Percentiles rank a stretch among this genome's conserved stretches.
Evolutionary conservation across 2,888 invertebrate genomes (phyloP).

Genomic region (Drosophila koepferae): DNA sequence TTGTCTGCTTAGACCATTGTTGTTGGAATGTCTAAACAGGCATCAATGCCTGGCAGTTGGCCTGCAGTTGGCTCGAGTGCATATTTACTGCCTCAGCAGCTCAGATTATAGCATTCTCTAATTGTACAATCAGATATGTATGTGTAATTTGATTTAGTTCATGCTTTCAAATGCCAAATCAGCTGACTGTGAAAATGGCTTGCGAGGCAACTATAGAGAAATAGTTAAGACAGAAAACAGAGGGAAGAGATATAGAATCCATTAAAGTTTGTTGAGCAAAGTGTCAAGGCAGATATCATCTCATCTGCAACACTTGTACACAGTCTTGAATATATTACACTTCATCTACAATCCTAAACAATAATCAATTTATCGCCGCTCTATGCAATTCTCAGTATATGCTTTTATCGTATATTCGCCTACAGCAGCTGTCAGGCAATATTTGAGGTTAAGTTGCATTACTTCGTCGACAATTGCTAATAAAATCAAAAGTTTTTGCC

Average conservation of each 20-base stretch:
- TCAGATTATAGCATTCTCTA: conserved; percentile 20
- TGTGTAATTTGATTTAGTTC: conserved; percentile 25
- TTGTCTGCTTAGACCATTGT: conserved; percentile 24
- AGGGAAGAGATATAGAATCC: not conserved
- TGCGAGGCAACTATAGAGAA: not conserved
- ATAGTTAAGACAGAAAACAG: too few species aligned
- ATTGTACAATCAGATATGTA: conserved; percentile 35
- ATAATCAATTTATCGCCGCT: not conserved
- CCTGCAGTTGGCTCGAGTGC: not conserved
- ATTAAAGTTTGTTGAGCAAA: not conserved
- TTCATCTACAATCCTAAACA: not conserved
- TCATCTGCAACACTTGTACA: not conserved
- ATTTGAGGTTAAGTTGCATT: conserved; percentile 55
- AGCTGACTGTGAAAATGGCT: conserved; percentile 18
- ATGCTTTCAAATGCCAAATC: conserved; percentile 10
- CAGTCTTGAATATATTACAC: not conserved
- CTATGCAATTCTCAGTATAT: conserved; percentile 34
- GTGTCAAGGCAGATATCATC: too few species aligned
- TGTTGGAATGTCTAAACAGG: conserved; percentile 17
- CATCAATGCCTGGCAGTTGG: conserved; percentile 1
- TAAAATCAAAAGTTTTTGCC: conserved; percentile 73
- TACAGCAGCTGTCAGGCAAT: conserved; percentile 26
- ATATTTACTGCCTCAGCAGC: conserved; percentile 8
- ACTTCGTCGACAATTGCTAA: conserved; percentile 69
- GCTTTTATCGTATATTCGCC: conserved; percentile 19